Evolutionary conservation across 1,140 invertebrate genomes (phyloP).

Genomic region (Drosophila pruinosa): DNA sequence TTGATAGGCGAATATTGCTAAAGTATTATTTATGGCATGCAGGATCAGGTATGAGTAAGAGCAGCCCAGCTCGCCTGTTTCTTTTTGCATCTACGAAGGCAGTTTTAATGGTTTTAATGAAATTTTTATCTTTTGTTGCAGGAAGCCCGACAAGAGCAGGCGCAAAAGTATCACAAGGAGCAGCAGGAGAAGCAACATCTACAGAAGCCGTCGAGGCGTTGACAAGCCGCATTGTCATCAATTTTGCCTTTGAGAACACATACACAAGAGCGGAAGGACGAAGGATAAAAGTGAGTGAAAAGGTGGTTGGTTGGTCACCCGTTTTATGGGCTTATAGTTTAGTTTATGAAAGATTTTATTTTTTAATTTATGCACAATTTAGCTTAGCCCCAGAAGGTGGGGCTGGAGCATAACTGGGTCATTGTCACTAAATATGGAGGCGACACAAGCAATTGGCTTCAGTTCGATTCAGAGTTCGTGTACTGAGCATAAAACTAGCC

Average conservation of each 20-base stretch:
- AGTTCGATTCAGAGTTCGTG: slow-evolving; percentile 17
- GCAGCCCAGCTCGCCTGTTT: slow-evolving; percentile 1
- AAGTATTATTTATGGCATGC: not conserved
- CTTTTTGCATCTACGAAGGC: slow-evolving; percentile 44
- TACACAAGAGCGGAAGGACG: slow-evolving; percentile 3
- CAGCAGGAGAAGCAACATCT: not conserved
- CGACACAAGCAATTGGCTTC: slow-evolving; percentile 59
- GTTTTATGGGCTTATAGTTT: slow-evolving; percentile 67
- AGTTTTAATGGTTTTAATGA: slow-evolving; percentile 78
- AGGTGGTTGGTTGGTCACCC: slow-evolving; percentile 42
- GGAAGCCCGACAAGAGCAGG: slow-evolving; percentile 34
- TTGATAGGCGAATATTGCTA: slow-evolving; percentile 1
- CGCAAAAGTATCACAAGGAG: not conserved
- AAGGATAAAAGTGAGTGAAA: slow-evolving; percentile 36
- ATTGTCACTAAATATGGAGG: slow-evolving; percentile 69
- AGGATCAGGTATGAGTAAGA: not conserved
- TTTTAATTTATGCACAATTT: slow-evolving; percentile 80
- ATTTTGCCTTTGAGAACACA: slow-evolving; percentile 64
- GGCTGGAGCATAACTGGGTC: slow-evolving; percentile 58
- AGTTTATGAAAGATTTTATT: slow-evolving; percentile 64
- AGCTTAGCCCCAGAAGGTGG: slow-evolving; percentile 17
- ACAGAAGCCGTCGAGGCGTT: slow-evolving; percentile 50
- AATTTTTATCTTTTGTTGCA: slow-evolving; percentile 77
- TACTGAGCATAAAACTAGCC: too few species aligned
- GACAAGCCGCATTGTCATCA: slow-evolving; percentile 79